Base-by-base conservation (phyloP, 2,113 vertebrate genomes). In the Coracopsis vasa region DNA sequence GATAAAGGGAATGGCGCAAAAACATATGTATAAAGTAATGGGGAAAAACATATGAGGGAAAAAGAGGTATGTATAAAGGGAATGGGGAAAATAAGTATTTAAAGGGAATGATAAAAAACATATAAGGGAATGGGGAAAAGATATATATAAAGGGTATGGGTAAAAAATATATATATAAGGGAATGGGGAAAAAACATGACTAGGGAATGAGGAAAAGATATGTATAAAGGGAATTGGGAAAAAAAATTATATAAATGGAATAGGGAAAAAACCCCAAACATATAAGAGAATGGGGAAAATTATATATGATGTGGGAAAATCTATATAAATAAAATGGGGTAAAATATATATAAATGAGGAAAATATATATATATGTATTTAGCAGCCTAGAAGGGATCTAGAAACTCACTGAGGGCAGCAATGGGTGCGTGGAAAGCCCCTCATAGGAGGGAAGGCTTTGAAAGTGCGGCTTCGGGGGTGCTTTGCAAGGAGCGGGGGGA, bases 301-400 rank as follows among this genome's bases (percentile, higher is more conserved):
- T 47, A 33, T 14, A 5, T 54, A 4, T 33, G 20, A 31, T 11
- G 15, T 10, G 12, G 29, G 12, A 15, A 47, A 19, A 72, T 7
- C 24, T 27, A 13, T 19, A 41, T 12, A 50, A 31, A 74, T 15
- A 53, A 80, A 79, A 33, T 3, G 14, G 23, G 39, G 6, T 39
- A 29, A 61, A 39, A 14, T n/a, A 58, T 13, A 15, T 39, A 54
- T 25, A 25, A 51, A 39, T 7, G 13, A 19, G 35, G 25, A 23
- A 48, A 53, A 14, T 11, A 1, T 18, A 0, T 7, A 2, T 13
- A 1, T n/a, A 1, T 17, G 3, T 20, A 20, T 81, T 33, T 39
- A 84, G 17, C 19, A 35, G 13, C 23, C 33, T 41, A 77, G 39
- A 67, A 86, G 15, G 11, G 51, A 25, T 66, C 8, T 37, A 17